These are phyloP conservation scores for Platalea minor DNA, from an alignment of 2,797 vertebrate genomes.

Conservation along the genomic window DNA sequence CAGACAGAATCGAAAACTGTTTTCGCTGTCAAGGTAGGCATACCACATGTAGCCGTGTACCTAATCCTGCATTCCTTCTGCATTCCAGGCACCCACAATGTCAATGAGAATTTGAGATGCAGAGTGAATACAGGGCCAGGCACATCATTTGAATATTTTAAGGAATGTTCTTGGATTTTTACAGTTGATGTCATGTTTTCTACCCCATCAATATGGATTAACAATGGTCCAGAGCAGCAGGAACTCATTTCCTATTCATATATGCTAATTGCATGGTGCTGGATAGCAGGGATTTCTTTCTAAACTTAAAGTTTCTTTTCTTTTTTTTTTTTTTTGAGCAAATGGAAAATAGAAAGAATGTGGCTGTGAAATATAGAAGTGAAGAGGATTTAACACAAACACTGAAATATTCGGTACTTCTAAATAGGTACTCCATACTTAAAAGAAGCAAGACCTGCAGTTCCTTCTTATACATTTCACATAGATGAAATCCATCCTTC, in stretches of 20 bases:
- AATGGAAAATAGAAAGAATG: background rate
- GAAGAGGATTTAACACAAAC: conserved; percentile 39
- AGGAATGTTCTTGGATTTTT: conserved; percentile 57
- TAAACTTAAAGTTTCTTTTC: conserved; percentile 42
- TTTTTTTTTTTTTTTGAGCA: background rate
- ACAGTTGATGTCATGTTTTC: conserved; percentile 64
- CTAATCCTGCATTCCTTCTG: conserved; percentile 54
- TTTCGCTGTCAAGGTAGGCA: background rate
- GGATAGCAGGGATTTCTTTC: conserved; percentile 64
- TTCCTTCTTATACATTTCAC: background rate
- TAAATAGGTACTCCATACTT: background rate
- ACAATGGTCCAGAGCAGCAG: conserved; percentile 69
- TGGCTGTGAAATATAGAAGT: conserved; percentile 14
- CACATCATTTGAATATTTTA: conserved; percentile 67
- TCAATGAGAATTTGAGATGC: conserved; percentile 58
- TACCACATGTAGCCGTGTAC: background rate
- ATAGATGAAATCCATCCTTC: background rate
- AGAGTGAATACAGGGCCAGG: conserved; percentile 41
- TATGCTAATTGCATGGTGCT: conserved; percentile 71
- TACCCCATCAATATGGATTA: conserved; percentile 67
- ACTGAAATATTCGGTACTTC: background rate
- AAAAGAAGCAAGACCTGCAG: background rate
- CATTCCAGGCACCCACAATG: conserved; percentile 46
- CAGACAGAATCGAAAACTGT: background rate
- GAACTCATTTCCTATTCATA: conserved; percentile 71